phyloP scores from a whole-genome alignment of 2,113 vertebrate species.

The Myotis yumanensis region DNA sequence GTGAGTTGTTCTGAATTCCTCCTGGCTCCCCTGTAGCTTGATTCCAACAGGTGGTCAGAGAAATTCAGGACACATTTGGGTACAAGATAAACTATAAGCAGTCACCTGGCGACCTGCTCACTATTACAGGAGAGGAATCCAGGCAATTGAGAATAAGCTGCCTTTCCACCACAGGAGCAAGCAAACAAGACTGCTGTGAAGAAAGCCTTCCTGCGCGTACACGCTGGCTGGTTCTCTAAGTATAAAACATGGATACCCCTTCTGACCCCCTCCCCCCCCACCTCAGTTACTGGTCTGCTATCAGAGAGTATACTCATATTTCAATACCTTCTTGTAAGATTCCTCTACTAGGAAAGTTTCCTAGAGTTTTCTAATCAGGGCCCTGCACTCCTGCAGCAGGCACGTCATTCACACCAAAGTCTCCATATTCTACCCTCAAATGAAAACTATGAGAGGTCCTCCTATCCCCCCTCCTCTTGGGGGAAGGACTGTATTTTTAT shows the following conservation, averaged over 20 bases:
- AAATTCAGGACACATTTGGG: neutral
- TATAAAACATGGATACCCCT: neutral
- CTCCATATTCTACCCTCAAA: neutral
- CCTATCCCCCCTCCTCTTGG: neutral
- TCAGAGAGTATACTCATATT: slow-evolving; percentile 5
- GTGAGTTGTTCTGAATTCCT: neutral
- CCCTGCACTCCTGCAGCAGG: neutral
- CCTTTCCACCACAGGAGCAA: neutral
- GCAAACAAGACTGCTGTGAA: neutral
- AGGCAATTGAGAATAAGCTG: neutral
- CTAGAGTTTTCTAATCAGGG: neutral
- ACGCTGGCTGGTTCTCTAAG: neutral
- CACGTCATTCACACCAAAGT: neutral
- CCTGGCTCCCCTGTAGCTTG: neutral
- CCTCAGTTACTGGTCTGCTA: neutral
- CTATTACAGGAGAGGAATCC: neutral
- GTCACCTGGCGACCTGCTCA: neutral
- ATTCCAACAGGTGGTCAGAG: slow-evolving; percentile 14
- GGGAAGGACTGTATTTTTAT: neutral
- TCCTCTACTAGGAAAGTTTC: slow-evolving; percentile 39
- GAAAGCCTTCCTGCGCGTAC: neutral
- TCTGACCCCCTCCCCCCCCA: neutral
- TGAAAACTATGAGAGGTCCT: neutral
- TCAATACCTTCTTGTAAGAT: neutral
- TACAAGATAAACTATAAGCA: neutral